A percentile compares a stretch with the other conserved stretches of the same genome.
Conservation (phyloP, 1,140 invertebrate genomes). For the Drosophila repletoides region DNA sequence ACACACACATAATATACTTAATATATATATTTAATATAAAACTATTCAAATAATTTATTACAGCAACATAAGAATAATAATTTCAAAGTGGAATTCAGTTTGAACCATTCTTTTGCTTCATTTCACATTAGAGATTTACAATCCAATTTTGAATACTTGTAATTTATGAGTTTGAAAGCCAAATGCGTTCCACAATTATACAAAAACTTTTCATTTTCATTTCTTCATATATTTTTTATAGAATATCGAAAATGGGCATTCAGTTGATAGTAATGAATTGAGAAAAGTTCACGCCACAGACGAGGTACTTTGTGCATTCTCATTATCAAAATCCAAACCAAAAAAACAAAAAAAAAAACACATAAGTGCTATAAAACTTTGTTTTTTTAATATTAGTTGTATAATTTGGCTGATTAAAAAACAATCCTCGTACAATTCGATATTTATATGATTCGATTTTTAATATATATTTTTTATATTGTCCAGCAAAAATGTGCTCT, state of each 20-base stretch:
- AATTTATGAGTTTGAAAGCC: constrained; percentile 37
- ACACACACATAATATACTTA: constrained; percentile 14
- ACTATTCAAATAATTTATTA: constrained; percentile 62
- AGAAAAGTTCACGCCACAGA: constrained; percentile 83
- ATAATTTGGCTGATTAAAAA: constrained; percentile 65
- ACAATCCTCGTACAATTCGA: constrained; percentile 55
- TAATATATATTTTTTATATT: constrained; percentile 41
- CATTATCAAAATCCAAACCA: constrained; percentile 46
- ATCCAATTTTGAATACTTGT: constrained; percentile 6
- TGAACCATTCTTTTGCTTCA: constrained; percentile 12
- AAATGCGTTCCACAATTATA: constrained; percentile 55
- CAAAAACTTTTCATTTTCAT: constrained; percentile 69
- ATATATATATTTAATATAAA: constrained; percentile 48
- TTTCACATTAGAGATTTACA: constrained; percentile 38
- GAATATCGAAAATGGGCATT: constrained; percentile 82
- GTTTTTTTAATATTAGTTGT: constrained; percentile 61
- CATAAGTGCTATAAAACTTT: constrained; percentile 35
- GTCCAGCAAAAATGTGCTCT: constrained; percentile 48
- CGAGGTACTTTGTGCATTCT: constrained; percentile 83
- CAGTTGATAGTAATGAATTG: constrained; percentile 82
- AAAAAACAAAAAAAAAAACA: constrained; percentile 44
- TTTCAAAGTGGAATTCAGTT: constrained; percentile 49
- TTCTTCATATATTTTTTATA: constrained; percentile 81
- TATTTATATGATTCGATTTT: constrained; percentile 63
- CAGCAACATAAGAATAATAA: constrained; percentile 56